These are phyloP conservation scores for Melanocharis versteri DNA, from an alignment of 2,113 vertebrate genomes.

Conservation along the genomic window DNA sequence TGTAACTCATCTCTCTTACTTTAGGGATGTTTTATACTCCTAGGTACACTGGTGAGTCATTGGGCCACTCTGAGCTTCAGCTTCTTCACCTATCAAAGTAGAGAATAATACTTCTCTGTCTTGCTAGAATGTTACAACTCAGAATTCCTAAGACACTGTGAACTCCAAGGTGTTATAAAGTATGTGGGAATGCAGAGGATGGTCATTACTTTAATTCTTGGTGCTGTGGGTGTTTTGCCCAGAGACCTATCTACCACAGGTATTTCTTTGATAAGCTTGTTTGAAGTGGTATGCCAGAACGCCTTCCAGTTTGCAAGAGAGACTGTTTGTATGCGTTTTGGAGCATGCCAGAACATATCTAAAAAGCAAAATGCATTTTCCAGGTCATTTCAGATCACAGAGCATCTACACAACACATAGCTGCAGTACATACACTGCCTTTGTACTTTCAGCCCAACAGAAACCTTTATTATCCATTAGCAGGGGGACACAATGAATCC, in stretches of 20 bases:
- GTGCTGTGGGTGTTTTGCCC: background rate
- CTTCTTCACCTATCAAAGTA: background rate
- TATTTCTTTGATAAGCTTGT: constrained; percentile 44
- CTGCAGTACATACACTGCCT: background rate
- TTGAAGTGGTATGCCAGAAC: constrained; percentile 27
- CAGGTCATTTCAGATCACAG: constrained; percentile 20
- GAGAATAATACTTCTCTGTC: background rate
- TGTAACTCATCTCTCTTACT: background rate
- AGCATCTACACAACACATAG: background rate
- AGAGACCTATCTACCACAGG: constrained; percentile 15
- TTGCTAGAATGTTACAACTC: background rate
- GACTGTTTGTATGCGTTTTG: background rate
- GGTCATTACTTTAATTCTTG: background rate
- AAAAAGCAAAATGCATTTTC: constrained; percentile 15
- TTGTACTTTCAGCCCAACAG: background rate
- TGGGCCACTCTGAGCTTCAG: background rate
- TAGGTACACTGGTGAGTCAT: background rate
- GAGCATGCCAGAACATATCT: constrained; percentile 28
- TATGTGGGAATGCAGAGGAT: background rate
- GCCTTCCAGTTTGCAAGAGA: background rate
- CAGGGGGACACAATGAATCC: background rate
- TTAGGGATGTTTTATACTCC: background rate
- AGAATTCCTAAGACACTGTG: background rate
- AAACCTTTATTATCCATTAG: background rate
- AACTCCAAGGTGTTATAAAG: background rate